Percentiles rank a stretch among this genome's conserved stretches.
Conservation (phyloP, 2,797 vertebrate genomes). For the Microcaecilia unicolor region DNA sequence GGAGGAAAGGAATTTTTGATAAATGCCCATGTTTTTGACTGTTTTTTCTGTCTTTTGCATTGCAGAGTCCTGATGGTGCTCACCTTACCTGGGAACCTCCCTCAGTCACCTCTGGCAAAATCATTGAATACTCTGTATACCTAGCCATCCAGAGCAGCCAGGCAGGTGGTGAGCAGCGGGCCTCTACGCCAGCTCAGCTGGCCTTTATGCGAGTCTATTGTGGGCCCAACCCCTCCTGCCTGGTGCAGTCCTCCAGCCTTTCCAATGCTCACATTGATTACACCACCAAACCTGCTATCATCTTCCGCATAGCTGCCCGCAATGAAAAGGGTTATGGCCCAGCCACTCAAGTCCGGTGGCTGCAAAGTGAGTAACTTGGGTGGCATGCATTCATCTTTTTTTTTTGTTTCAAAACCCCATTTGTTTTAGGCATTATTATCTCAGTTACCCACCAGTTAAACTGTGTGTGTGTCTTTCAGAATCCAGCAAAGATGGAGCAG, state of each 20-base stretch:
- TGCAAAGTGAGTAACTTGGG: constrained; percentile 66
- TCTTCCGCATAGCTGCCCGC: constrained; percentile 91
- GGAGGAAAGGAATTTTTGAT: too few relatives aligned
- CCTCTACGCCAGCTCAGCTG: constrained; percentile 75
- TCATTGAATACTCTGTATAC: constrained; percentile 91
- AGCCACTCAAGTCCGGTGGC: constrained; percentile 92
- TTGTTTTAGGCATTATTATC: too few relatives aligned
- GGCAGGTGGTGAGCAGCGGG: constrained; percentile 64
- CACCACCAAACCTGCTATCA: constrained; percentile 94
- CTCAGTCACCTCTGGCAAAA: constrained; percentile 86
- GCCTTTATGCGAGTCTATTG: constrained; percentile 96
- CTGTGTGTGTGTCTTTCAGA: constrained; percentile 55
- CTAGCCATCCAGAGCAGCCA: constrained; percentile 88
- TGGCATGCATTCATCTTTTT: neutral
- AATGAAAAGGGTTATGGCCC: constrained; percentile 94
- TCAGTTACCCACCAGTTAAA: too few relatives aligned
- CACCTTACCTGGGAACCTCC: constrained; percentile 94
- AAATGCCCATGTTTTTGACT: too few relatives aligned
- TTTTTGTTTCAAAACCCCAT: too few relatives aligned
- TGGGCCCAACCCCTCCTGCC: constrained; percentile 85
- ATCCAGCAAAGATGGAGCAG: constrained; percentile 79
- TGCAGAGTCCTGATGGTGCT: constrained; percentile 83
- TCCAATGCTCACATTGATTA: constrained; percentile 91
- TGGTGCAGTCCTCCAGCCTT: constrained; percentile 84
- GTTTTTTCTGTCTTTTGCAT: neutral